Evolutionary conservation across 2,888 invertebrate genomes (phyloP).

Genomic region (Chaitophorus viminalis): DNA sequence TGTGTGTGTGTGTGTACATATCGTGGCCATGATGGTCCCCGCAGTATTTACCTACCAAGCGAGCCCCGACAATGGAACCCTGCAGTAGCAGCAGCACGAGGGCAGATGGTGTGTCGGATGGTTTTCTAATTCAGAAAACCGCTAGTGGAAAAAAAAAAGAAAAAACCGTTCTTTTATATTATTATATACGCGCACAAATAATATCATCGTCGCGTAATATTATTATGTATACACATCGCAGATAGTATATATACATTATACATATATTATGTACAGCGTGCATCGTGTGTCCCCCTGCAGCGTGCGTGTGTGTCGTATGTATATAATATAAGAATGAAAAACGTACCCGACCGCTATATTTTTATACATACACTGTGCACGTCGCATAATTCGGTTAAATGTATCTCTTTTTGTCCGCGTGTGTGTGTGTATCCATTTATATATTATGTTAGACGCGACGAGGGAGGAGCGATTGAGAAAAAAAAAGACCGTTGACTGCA

Average conservation of each 20-base stretch:
- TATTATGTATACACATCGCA: not conserved
- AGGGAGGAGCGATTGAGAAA: constrained; percentile 23
- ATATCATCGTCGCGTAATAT: not conserved
- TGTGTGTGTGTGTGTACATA: not conserved
- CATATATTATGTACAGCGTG: not conserved
- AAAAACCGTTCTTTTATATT: constrained; percentile 60
- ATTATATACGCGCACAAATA: constrained; percentile 14
- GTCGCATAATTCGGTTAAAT: constrained; percentile 58
- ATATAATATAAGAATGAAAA: not conserved
- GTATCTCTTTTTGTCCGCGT: constrained; percentile 8
- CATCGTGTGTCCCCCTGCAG: not conserved
- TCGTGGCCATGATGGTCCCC: constrained; percentile 44
- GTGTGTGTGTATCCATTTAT: too few relatives aligned
- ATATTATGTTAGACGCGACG: not conserved
- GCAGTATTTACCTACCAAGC: constrained; percentile 23
- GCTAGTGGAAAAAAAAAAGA: constrained; percentile 25
- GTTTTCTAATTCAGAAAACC: constrained; percentile 59
- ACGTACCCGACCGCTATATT: constrained; percentile 21
- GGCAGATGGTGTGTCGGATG: constrained; percentile 52
- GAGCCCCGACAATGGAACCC: constrained; percentile 26
- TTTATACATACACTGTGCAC: not conserved
- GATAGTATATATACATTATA: not conserved
- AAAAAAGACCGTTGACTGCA: not conserved
- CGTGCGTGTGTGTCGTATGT: not conserved
- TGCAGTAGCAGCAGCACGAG: not conserved